A percentile compares a stretch with the other conserved stretches of the same genome.
Conservation (phyloP, 1,140 invertebrate genomes). For the Lordiphosa mommai region DNA sequence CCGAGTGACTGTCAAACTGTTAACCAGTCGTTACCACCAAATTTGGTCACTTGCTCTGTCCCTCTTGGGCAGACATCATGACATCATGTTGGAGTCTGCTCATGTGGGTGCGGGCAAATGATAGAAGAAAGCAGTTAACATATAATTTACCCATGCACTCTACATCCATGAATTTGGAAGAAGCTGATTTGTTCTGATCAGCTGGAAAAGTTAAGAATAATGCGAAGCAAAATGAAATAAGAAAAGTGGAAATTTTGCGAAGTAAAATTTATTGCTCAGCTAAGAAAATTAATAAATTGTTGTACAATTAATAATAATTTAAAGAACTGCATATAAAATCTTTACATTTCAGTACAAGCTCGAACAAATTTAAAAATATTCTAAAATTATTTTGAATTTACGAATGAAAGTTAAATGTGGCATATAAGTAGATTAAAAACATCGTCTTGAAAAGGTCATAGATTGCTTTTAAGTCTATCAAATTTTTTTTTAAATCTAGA, state of each 20-base stretch:
- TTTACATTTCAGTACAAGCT: no score
- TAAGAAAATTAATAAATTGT: no score
- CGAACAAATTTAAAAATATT: no score
- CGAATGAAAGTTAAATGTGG: no score
- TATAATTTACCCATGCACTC: constrained; percentile 13
- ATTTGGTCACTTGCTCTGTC: constrained; percentile 24
- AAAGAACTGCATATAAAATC: no score
- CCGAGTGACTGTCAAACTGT: constrained; percentile 11
- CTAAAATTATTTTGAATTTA: no score
- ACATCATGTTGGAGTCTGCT: constrained; percentile 21
- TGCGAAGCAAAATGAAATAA: neutral
- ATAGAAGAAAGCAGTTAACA: constrained; percentile 31
- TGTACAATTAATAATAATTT: no score
- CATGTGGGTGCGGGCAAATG: neutral
- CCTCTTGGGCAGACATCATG: constrained; percentile 5
- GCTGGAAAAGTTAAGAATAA: constrained; percentile 1
- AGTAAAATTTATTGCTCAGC: constrained; percentile 3
- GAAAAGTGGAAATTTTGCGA: neutral
- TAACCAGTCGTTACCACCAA: constrained; percentile 17
- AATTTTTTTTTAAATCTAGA: no score
- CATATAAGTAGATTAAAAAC: no score
- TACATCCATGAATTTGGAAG: neutral
- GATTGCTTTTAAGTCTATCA: no score
- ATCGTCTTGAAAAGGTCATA: no score
- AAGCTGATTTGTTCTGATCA: neutral